phyloP scores from a whole-genome alignment of 2,113 vertebrate genomes.

The Calyptomena viridis region DNA sequence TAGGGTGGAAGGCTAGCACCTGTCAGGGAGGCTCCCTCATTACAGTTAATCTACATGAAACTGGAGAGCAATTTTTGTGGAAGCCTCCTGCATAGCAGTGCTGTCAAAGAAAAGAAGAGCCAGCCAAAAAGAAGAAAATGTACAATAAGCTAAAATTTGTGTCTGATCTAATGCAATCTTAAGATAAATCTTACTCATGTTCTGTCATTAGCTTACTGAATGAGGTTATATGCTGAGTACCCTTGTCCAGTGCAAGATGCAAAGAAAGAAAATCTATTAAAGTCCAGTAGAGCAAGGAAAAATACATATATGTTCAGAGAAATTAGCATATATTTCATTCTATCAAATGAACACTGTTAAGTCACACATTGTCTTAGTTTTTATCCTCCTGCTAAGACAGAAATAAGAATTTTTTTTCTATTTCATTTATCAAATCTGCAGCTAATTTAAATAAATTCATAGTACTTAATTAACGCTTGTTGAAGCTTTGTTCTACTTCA shows the following conservation, averaged over 20 bases:
- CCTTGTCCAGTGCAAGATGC: neutral
- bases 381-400: neutral
- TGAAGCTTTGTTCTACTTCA: neutral
- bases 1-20: neutral
- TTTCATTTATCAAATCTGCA: neutral
- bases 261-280: slow-evolving; percentile 1
- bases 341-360: neutral
- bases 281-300: neutral
- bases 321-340: slow-evolving; percentile 3
- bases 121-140: neutral
- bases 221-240: neutral
- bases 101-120: neutral
- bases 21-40: neutral
- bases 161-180: neutral
- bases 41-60: neutral
- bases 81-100: neutral
- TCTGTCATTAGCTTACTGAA: neutral
- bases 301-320: neutral
- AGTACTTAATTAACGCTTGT: neutral
- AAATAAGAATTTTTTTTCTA: neutral
- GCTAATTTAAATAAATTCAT: neutral
- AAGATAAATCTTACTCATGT: neutral
- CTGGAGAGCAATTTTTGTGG: neutral
- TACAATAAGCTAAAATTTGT: neutral
- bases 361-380: neutral